These are phyloP conservation scores for Fregetta grallaria DNA, from an alignment of 2,113 vertebrate species.

Conservation along the genomic window DNA sequence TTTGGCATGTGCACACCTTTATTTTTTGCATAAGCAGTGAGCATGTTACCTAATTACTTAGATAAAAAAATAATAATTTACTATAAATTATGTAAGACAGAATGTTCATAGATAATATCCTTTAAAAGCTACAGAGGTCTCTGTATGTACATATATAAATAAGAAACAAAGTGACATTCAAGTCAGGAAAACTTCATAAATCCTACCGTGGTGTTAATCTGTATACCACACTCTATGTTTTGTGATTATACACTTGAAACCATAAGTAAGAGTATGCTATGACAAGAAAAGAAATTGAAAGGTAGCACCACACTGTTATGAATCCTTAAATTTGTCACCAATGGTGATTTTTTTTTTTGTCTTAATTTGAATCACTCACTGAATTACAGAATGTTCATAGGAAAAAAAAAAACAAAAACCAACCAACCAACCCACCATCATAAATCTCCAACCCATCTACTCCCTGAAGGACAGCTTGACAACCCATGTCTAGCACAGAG, in stretches of 20 bases:
- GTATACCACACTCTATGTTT: neutral
- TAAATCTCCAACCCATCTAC: neutral
- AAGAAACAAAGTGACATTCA: neutral
- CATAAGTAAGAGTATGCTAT: neutral
- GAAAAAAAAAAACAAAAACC: neutral
- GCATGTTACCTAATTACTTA: neutral
- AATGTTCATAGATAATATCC: neutral
- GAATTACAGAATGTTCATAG: neutral
- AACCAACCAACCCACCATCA: fast-evolving
- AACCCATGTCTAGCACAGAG: too few relatives aligned
- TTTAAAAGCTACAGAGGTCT: neutral
- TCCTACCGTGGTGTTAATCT: neutral
- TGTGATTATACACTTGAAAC: neutral
- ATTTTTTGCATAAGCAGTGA: neutral
- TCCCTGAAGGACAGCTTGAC: neutral
- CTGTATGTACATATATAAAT: neutral
- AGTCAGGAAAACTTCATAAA: neutral
- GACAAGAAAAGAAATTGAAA: neutral
- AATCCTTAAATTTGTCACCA: neutral
- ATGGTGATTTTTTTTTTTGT: neutral
- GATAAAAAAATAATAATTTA: neutral
- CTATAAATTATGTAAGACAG: neutral
- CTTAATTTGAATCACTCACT: neutral
- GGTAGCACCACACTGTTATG: fast-evolving
- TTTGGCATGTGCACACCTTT: neutral